Base-by-base conservation (phyloP, 2,113 vertebrate species). In the Hypanus sabinus region DNA sequence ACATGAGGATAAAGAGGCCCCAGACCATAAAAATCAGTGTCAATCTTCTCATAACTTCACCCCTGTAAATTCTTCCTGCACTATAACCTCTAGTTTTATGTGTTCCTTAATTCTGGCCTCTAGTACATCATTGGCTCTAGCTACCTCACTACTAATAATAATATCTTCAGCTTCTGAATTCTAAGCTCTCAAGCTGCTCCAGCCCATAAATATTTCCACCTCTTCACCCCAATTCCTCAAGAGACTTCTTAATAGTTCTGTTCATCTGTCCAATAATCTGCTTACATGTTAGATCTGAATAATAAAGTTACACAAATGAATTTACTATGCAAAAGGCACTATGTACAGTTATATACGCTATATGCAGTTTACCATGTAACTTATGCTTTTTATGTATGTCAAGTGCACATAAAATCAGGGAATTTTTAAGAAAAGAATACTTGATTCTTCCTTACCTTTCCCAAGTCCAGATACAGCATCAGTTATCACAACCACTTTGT, bases 401-500 rank as follows among this genome's bases (percentile, higher is more conserved):
- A 65, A 88, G 57, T 62, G 14, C 30, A 90, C 62, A 14, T 57
- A 94, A 94, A 94, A 73, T 36, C 68, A 73, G 20, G 18, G 27
- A 75, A 8, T 16, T 24, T 46, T 93, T 46, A 73, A 8, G 36
- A 36, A 46, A 92, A 90, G 85, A 90, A 90, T 11, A 90, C 14
- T 90, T 33, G 85, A 65, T 90, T 90, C 24, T 90, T 90, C 24
- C 96, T 98, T 97, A 99, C 99, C 98, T 79, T 97, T 97, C 94
- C 99, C 99, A 93, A 98, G 96, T 22, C 97, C 98, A 0, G 99
- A 99, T 94, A 98, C 97, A 76, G 98, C 98, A 94, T 99, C 98
- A 0, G 98, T 98, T 95, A 99, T 98, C 95, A 99, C 98, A 94
- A 99, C 98, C 81, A 99, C 99, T 96, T 99, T 99, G 96, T 99